Evolutionary conservation across 2,113 vertebrate genomes (phyloP), one percentile per base, ranked within the genome.

Genomic region (Phyllopteryx taeniolatus): DNA sequence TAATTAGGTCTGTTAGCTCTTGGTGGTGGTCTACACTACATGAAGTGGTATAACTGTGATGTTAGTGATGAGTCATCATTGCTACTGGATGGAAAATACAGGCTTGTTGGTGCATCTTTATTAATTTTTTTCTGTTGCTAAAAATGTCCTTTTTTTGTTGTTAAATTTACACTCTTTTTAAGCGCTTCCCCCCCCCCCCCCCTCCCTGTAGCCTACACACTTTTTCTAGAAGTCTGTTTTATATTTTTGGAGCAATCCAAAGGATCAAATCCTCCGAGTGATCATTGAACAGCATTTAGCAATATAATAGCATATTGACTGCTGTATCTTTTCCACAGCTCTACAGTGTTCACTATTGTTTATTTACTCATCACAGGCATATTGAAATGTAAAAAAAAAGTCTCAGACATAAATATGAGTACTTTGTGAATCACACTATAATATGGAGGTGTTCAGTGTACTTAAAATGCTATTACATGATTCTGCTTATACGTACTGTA

Each of bases 21-120:
- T 39, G 33, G 7, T 35, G 33, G 11, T 42, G 62, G 4, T n/a
- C 39, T 65, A 12, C 39, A 44, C 20, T 64, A 5, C n/a, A 1
- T 44, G 10, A 63, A 63, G 39, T 43, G 35, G 17, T 42, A 20
- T 59, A 22, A 33, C 12, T 44, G 20, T 65, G 39, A 65, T 49
- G 56, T 75, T 87, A 75, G 60, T 81, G 83, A 80, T 84, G 76
- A 87, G 68, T 85, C 79, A 71, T 72, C 53, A 78, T 71, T 31
- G 70, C 43, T 67, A 20, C 70, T 53, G 53, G 62, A 57, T 71
- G 67, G 72, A 63, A 70, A 80, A 79, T 56, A 69, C 43, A 73
- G 14, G 31, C 53, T 35, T 61, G 5, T 35, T 31, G 7, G 5
- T 33, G 49, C 17, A 19, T 53, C 17, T 39, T 39, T 3, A 5